Evolutionary conservation across 2,113 vertebrate genomes (phyloP), one percentile per base, ranked within the genome.

Genomic region (Mionectes macconnelli): DNA sequence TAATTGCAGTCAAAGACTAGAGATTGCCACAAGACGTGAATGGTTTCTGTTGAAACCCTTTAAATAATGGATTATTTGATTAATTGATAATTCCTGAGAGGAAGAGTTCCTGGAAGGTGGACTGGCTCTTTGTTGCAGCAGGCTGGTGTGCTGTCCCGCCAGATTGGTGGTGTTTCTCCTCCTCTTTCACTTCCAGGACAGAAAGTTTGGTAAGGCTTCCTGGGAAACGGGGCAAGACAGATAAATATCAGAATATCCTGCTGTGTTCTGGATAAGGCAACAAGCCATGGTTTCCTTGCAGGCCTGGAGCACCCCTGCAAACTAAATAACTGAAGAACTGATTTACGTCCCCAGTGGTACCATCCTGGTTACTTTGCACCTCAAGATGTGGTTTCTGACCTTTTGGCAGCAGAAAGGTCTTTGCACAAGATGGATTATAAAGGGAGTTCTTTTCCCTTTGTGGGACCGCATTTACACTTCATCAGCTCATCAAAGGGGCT

Each of bases 21-120:
- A 89, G 92, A 63, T 47, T 70, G 56, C 76, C 84, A 8, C 66
- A 39, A 66, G 92, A 49, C 56, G 6, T 20, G 27, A 59, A 10
- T 44, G 53, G 82, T 90, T 93, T 93, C 75, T 86, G 85, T 53
- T 89, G 81, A 60, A 97, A 93, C 82, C 68, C 90, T 84, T 83
- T 88, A 91, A 81, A 76, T 77, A 84, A 95, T 77, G 92, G 75
- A 93, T 90, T 96, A 74, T 94, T 50, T 50, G 25, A 50, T 50
- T 50, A 25, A 50, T 47, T 47, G 17, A 47, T 87, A 93, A 84
- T 86, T 72, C 74, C 50, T 6, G 27, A 76, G 53, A 56, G n/a
- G 82, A 87, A 96, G 90, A 95, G 49, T 75, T 79, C 68, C 84
- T 90, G 78, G 94, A 89, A 84, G 90, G 84, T 72, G 91, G 56